Conservation (phyloP, 2,888 invertebrate species). For the Podotricha telesiphe region DNA sequence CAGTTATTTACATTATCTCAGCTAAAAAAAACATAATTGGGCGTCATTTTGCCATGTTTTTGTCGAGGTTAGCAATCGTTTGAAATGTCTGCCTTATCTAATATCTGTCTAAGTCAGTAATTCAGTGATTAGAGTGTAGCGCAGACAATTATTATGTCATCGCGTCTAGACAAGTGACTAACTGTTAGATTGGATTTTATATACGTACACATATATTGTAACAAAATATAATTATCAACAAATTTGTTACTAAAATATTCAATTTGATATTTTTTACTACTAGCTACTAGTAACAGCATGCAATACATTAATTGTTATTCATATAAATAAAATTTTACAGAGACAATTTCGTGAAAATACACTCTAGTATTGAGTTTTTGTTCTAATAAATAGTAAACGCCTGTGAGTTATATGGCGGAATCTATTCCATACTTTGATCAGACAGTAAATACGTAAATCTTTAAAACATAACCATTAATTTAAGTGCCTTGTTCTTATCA, state of each 20-base stretch:
- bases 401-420: too few relatives aligned
- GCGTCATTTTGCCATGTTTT: background rate
- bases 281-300: background rate
- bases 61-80: conserved; percentile 19
- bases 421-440: too few relatives aligned
- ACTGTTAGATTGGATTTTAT: conserved; percentile 29
- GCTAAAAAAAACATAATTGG: background rate
- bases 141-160: conserved; percentile 62
- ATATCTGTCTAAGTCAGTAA: conserved; percentile 24
- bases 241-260: background rate
- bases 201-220: conserved; percentile 8
- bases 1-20: too few relatives aligned
- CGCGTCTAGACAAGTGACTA: conserved; percentile 55
- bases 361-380: too few relatives aligned
- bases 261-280: background rate
- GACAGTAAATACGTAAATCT: background rate
- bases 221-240: background rate
- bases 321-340: background rate
- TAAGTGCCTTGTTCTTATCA: background rate
- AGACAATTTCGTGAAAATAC: too few relatives aligned
- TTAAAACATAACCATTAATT: conserved; percentile 5
- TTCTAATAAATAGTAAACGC: too few relatives aligned
- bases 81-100: conserved; percentile 29
- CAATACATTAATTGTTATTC: background rate
- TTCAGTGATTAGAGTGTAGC: conserved; percentile 40